Percentiles rank a stretch among this genome's conserved stretches.
Conservation (phyloP, 2,888 invertebrate species). For the Lucinisca nassula region DNA sequence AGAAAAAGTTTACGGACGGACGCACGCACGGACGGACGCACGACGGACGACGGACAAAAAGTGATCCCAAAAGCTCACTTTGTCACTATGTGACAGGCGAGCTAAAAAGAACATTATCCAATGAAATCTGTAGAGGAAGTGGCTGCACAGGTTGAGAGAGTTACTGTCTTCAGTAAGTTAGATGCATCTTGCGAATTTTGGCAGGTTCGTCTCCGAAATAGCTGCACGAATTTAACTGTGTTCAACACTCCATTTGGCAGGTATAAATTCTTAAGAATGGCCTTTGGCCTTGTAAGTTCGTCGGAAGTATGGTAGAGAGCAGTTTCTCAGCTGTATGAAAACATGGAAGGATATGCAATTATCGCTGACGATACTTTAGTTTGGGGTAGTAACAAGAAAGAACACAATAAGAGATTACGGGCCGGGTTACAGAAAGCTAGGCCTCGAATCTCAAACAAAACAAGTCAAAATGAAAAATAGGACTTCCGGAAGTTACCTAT, state of each 20-base stretch:
- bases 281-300: slow-evolving; percentile 19
- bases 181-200: slow-evolving; percentile 55
- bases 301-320: slow-evolving; percentile 49
- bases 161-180: slow-evolving; percentile 42
- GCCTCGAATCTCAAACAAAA: slow-evolving; percentile 30
- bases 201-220: slow-evolving; percentile 36
- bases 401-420: slow-evolving; percentile 33
- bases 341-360: slow-evolving; percentile 39
- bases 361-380: slow-evolving; percentile 54
- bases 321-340: slow-evolving; percentile 36
- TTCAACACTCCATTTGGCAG: slow-evolving; percentile 54
- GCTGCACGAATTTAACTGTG: slow-evolving; percentile 34
- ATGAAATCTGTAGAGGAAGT: slow-evolving; percentile 66
- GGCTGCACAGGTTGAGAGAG: slow-evolving; percentile 39
- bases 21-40: no score
- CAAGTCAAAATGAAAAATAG: slow-evolving; percentile 37
- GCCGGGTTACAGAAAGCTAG: slow-evolving; percentile 33
- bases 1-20: no score
- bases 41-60: no score
- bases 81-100: no score
- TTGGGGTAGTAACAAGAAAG: slow-evolving; percentile 33
- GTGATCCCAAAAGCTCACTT: no score
- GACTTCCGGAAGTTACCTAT: slow-evolving; percentile 33
- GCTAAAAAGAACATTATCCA: slow-evolving; percentile 60
- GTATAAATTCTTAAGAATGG: slow-evolving; percentile 45